phyloP scores from a whole-genome alignment of 2,113 vertebrate species.

The Cephalopholis sonnerati region DNA sequence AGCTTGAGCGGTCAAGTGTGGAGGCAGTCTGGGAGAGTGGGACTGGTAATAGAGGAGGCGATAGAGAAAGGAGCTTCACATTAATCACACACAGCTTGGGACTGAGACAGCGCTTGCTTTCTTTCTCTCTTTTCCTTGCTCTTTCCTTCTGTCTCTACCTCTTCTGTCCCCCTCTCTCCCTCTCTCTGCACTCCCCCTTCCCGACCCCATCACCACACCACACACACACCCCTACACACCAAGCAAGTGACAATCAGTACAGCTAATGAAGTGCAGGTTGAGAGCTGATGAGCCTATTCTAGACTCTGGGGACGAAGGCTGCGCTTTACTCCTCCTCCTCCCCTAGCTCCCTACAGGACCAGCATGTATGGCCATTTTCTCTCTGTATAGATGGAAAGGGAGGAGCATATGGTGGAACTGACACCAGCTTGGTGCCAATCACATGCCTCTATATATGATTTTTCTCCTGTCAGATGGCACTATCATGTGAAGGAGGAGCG shows the following conservation, averaged over 20 bases:
- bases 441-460: conserved; percentile 45
- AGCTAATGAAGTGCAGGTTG: conserved; percentile 79
- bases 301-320: conserved; percentile 61
- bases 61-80: conserved; percentile 81
- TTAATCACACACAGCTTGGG: conserved; percentile 83
- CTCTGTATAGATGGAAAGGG: conserved; percentile 69
- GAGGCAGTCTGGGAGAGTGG: conserved; percentile 74
- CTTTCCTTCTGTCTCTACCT: conserved; percentile 35
- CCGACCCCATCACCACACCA: conserved; percentile 28
- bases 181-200: conserved; percentile 1
- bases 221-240: conserved; percentile 47
- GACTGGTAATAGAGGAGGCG: conserved; percentile 82
- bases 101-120: conserved; percentile 62
- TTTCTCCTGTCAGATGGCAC: conserved; percentile 34
- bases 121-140: conserved; percentile 42
- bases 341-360: conserved; percentile 58
- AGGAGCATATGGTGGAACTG: conserved; percentile 76
- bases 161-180: conserved; percentile 24
- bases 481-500: conserved; percentile 4
- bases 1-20: conserved; percentile 82
- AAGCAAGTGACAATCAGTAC: conserved; percentile 66
- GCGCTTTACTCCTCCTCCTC: conserved; percentile 31
- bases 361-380: conserved; percentile 59
- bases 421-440: conserved; percentile 77
- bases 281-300: conserved; percentile 73